A percentile compares a stretch with the other conserved stretches of the same genome.
phyloP scores from a whole-genome alignment of 1,140 invertebrate species.

The Atta colombica region DNA sequence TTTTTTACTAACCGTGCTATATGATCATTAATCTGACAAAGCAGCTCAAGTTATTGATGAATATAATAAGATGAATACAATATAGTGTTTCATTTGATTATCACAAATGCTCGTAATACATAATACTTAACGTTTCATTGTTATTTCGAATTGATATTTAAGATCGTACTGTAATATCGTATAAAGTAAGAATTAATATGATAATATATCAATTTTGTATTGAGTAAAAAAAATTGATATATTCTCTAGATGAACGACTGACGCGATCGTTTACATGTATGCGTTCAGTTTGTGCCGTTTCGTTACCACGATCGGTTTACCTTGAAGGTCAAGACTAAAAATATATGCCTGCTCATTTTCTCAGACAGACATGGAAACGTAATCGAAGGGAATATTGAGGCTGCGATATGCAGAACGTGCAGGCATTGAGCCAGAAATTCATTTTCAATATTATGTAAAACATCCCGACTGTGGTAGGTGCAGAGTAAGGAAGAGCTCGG shows the following conservation, averaged over 20 bases:
- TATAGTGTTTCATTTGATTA: slow-evolving; percentile 38
- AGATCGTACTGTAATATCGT: not conserved
- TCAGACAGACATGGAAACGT: slow-evolving; percentile 51
- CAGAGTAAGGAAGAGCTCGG: slow-evolving; percentile 43
- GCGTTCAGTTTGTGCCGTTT: not conserved
- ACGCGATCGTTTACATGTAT: slow-evolving; percentile 11
- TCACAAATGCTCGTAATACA: slow-evolving; percentile 20
- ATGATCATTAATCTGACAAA: not conserved
- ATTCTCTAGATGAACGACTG: not conserved
- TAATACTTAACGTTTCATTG: too few species aligned
- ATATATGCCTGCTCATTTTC: not conserved
- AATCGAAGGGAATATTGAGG: slow-evolving; percentile 73
- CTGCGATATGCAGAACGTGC: slow-evolving; percentile 73
- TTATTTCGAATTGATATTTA: not conserved
- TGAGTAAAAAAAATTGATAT: not conserved
- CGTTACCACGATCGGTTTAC: slow-evolving; percentile 3
- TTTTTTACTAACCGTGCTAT: not conserved
- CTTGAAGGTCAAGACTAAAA: slow-evolving; percentile 47
- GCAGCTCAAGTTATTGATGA: slow-evolving; percentile 37
- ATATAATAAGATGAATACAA: not conserved
- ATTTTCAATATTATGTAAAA: slow-evolving; percentile 85
- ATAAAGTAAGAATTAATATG: not conserved
- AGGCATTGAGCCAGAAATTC: slow-evolving; percentile 81
- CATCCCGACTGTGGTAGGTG: slow-evolving; percentile 70
- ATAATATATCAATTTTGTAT: slow-evolving; percentile 1